Base-by-base conservation (phyloP, 2,113 vertebrate genomes). In the Panthera leo region DNA sequence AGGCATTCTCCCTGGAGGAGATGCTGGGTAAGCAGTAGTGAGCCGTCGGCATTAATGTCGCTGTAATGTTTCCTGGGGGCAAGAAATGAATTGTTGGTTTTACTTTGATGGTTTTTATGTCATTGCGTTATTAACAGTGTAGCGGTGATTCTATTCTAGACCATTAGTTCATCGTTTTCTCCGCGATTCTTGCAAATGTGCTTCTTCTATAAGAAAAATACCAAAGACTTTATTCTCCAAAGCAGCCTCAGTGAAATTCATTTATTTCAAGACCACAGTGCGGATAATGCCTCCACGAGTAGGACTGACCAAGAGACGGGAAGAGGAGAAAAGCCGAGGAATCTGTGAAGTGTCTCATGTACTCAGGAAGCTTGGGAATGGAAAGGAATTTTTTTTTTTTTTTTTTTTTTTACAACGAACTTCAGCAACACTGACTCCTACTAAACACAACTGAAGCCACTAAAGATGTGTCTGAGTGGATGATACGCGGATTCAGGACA, bases 91-190 rank as follows among this genome's bases (percentile, higher is more conserved):
- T 95, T 79, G 97, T 19, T 80, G 92, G 96, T 97, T 98, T 97
- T 97, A 95, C 31, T 76, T 87, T 12, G 63, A 98, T 90, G 98
- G 97, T 92, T 98, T 97, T 84, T 97, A 95, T 98, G 97, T 96
- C 96, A 55, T 58, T 96, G 73, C 97, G 96, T 98, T 98, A 98
- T 98, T 98, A 98, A 98, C 98, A 98, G 97, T 97, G 96, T 97
- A 98, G 98, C 98, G 94, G 97, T 71, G 94, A 82, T 95, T 86
- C 96, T 84, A 92, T 89, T 98, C 68, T 97, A 80, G 34, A 63
- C 65, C 98, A 95, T 86, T 97, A 96, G 82, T 91, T 97, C 86
- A 15, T 96, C 97, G 97, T 73, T 95, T 68, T 90, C 93, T 80
- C 61, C 19, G 8, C 14, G 95, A 97, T 80, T 97, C 86, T 63